Evolutionary conservation across 2,797 vertebrate species (phyloP).

Genomic region (Anisognathus igniventris): DNA sequence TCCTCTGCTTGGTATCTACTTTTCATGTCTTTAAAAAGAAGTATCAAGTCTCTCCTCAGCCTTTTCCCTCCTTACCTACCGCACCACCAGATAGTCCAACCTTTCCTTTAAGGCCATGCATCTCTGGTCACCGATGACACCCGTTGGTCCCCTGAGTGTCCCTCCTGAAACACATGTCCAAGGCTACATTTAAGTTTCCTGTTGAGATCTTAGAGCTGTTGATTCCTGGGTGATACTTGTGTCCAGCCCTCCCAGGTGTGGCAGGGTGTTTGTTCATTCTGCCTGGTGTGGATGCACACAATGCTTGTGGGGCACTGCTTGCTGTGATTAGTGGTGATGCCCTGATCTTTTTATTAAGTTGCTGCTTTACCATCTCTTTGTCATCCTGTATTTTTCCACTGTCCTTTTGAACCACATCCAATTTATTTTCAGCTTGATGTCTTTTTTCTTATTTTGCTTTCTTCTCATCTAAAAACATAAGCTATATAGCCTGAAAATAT

Average conservation of each 20-base stretch:
- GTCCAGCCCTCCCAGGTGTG: neutral
- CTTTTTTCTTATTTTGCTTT: neutral
- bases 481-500: neutral
- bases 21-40: neutral
- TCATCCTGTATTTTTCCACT: conserved; percentile 28
- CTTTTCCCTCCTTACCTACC: neutral
- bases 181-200: neutral
- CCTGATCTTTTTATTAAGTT: neutral
- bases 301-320: accelerated
- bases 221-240: neutral
- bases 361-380: neutral
- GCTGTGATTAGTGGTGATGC: neutral
- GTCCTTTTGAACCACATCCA: neutral
- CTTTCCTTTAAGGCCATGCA: neutral
- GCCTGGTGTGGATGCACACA: neutral
- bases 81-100: neutral
- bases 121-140: neutral
- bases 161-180: neutral
- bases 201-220: neutral
- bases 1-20: neutral
- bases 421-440: neutral
- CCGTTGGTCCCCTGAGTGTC: neutral
- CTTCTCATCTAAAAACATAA: conserved; percentile 7
- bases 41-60: neutral
- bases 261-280: neutral